Percentiles rank a stretch among this genome's conserved stretches.
Conservation (phyloP, 2,797 vertebrate genomes). For the Betta splendens region DNA sequence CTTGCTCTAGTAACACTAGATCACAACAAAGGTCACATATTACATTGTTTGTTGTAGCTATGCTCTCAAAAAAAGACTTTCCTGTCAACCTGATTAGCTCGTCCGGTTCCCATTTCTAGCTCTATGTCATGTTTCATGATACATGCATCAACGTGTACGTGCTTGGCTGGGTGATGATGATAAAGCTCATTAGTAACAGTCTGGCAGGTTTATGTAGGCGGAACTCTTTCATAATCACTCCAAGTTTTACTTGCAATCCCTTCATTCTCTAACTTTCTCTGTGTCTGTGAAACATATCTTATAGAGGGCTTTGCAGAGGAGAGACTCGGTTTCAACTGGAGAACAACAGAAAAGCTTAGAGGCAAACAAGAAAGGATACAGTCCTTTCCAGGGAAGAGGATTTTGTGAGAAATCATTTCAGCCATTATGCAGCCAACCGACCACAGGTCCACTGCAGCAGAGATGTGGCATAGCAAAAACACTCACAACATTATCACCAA, state of each 20-base stretch:
- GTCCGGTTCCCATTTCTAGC: conserved; percentile 18
- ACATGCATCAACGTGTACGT: not conserved
- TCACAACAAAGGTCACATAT: conserved; percentile 13
- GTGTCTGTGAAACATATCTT: no score
- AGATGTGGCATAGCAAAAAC: conserved; percentile 56
- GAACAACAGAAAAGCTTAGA: conserved; percentile 6
- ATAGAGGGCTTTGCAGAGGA: no score
- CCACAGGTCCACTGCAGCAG: conserved; percentile 90
- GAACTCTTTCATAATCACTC: not conserved
- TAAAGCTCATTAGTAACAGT: not conserved
- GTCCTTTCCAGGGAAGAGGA: conserved; percentile 90
- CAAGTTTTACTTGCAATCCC: not conserved
- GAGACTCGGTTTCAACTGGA: no score
- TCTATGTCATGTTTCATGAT: not conserved
- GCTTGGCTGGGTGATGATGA: not conserved
- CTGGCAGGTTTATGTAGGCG: not conserved
- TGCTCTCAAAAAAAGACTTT: not conserved
- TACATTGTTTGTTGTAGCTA: not conserved
- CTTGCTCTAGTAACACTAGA: conserved; percentile 13
- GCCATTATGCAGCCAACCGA: conserved; percentile 90
- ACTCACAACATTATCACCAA: conserved; percentile 19
- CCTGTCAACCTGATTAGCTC: not conserved
- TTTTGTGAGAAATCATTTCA: conserved; percentile 91
- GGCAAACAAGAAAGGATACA: conserved; percentile 82
- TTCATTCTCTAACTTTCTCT: no score